Evolutionary conservation across 2,888 invertebrate genomes (phyloP), one percentile per base, ranked within the genome.

Genomic region (Stenurella melanura): DNA sequence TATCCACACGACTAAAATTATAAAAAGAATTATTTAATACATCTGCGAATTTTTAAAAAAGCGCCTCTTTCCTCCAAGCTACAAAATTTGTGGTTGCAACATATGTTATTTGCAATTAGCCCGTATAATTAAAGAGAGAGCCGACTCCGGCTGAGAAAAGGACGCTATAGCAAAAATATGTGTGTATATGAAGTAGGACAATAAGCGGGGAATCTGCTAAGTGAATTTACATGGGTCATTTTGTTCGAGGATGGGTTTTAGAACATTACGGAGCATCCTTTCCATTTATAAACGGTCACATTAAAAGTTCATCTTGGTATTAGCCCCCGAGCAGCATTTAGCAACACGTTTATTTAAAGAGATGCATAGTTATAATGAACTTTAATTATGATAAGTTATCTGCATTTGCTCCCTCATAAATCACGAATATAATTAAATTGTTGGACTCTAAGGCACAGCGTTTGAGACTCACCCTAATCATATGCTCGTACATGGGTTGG

Each of bases 341-440:
- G 83, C 83, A 83, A 85, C 83, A 84, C 83, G 83, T 85, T 85
- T 85, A 85, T 86, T 84, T 84, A 83, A 85, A 85, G 83, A 83
- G 85, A 85, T 84, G 83, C 83, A 82, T 84, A 84, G 84, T 84
- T 86, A 85, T 85, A 87, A 85, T 86, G 86, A 86, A 85, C 84
- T 86, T 86, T 86, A 85, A 87, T 86, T 87, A 85, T 85, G 85
- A 86, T 86, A 86, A 87, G 85, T 87, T 87, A 87, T 87, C 86
- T 85, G 82, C 85, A 85, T 83, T 85, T 86, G 84, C 82, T 83
- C 84, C 81, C 82, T 83, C 85, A 87, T 88, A 88, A 88, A 88
- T 88, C 87, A 86, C 83, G 82, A 81, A 83, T 85, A 84, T 87
- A 87, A 87, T 88, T 88, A 87, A 87, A 88, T 87, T 84, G 86